Conservation (phyloP, 1,140 invertebrate genomes). For the Cepaea nemoralis region DNA sequence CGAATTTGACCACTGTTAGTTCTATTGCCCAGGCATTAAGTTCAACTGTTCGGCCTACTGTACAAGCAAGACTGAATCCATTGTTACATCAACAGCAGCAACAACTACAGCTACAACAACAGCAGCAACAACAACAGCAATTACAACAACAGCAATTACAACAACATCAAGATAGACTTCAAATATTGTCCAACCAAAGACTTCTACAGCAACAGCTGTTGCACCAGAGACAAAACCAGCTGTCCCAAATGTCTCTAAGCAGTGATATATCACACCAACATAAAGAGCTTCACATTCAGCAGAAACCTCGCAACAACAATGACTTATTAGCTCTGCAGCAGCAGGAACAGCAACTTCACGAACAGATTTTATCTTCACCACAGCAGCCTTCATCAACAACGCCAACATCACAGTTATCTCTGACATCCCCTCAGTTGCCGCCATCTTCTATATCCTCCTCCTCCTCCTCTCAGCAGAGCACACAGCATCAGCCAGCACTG, state of each 20-base stretch:
- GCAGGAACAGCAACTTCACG: slow-evolving; percentile 9
- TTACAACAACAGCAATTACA: background rate
- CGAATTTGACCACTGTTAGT: background rate
- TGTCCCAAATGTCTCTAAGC: background rate
- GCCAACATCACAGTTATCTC: background rate
- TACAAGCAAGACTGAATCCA: background rate
- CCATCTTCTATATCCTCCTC: background rate
- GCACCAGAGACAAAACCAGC: background rate
- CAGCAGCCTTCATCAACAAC: slow-evolving; percentile 21
- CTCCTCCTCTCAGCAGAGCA: background rate
- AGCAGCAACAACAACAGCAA: background rate
- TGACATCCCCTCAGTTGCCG: background rate
- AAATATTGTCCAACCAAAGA: background rate
- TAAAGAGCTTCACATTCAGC: slow-evolving; percentile 19
- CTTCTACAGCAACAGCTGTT: background rate
- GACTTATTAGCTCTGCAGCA: slow-evolving; percentile 1
- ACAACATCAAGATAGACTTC: background rate
- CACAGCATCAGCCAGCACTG: slow-evolving; percentile 35
- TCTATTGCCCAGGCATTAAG: background rate
- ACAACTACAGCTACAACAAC: background rate
- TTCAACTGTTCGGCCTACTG: background rate
- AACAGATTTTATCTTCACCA: slow-evolving; percentile 26
- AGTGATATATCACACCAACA: slow-evolving; percentile 28
- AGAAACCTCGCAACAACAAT: slow-evolving; percentile 5
- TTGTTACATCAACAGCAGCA: slow-evolving; percentile 12